A percentile compares a stretch with the other conserved stretches of the same genome.
Evolutionary conservation across 1,140 invertebrate genomes (phyloP).

Genomic region (Leptopilina boulardi): DNA sequence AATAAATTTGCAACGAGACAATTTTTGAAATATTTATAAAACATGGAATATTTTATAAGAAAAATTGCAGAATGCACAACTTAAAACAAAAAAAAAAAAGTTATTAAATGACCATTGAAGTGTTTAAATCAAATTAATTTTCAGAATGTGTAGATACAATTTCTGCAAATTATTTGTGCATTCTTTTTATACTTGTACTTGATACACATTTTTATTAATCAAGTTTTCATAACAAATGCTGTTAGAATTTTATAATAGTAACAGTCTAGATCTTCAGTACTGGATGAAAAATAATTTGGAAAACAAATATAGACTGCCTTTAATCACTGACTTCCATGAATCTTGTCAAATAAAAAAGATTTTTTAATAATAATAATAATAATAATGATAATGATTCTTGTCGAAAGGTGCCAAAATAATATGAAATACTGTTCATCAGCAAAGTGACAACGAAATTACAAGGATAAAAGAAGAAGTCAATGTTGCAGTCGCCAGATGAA

Average conservation of each 20-base stretch:
- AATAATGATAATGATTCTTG: background rate
- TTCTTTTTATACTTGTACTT: constrained; percentile 25
- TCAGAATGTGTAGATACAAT: constrained; percentile 13
- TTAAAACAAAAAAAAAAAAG: background rate
- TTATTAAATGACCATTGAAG: background rate
- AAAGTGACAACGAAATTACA: constrained; percentile 14
- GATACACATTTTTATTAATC: background rate
- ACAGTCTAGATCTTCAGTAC: background rate
- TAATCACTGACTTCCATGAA: constrained; percentile 16
- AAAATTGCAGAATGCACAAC: constrained; percentile 29
- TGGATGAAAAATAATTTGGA: background rate
- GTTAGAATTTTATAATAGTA: constrained; percentile 14
- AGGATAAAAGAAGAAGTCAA: background rate
- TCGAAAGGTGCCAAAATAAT: constrained; percentile 28
- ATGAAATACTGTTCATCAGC: background rate
- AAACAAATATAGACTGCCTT: background rate
- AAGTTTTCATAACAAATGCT: background rate
- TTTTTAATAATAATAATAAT: background rate
- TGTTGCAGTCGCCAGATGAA: background rate
- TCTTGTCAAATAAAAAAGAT: background rate
- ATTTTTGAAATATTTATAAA: background rate
- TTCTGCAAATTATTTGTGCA: background rate
- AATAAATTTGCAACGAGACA: background rate
- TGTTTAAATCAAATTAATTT: constrained; percentile 7
- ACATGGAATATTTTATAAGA: constrained; percentile 30